Evolutionary conservation across 2,888 invertebrate species (phyloP), one percentile per base, ranked within the genome.

Genomic region (Nomada fabriciana): DNA sequence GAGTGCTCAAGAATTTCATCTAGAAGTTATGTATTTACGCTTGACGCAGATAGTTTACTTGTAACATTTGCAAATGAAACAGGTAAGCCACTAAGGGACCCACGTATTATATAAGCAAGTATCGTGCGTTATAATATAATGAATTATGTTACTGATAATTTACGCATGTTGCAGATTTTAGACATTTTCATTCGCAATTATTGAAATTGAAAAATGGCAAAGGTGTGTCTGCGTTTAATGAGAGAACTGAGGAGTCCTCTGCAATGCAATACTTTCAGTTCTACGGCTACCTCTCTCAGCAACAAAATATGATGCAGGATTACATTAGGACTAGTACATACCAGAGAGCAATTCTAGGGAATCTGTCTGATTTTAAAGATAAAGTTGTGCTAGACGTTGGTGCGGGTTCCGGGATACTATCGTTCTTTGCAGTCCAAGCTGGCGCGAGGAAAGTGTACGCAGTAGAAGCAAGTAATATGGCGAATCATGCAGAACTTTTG

Each of bases 271-370:
- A 99, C 95, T 99, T 99, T 94, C 99, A 99, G 95, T 99, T 99
- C 94, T 99, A 99, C 94, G 99, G 99, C 86, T 99, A 99, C 95
- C 95, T 99, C 89, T 99, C 99, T 76, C 99, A 99, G 94, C 99
- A 99, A 94, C 99, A 99, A 94, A 99, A 99, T 93, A 99, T 99
- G 99, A 98, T 99, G 97, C 99, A 99, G 95, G 99, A 99, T 94
- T 99, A 98, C 94, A 98, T 99, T 86, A 96, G 99, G 89, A 99
- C 99, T 63, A 98, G 98, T 93, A 99, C 99, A 76, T 99, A 99
- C 94, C 99, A 99, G 94, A 96, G 98, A 91, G 99, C 99, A 76
- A 99, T 99, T 93, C 95, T 99, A 84, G 97, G 97, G 73, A 99
- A 99, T 94, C 95, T 97, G 73, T 96, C 96, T 78, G 99, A 99